Percentiles rank a stretch among this genome's conserved stretches.
phyloP scores from a whole-genome alignment of 2,888 invertebrate species.

The Drosophila ezoana region DNA sequence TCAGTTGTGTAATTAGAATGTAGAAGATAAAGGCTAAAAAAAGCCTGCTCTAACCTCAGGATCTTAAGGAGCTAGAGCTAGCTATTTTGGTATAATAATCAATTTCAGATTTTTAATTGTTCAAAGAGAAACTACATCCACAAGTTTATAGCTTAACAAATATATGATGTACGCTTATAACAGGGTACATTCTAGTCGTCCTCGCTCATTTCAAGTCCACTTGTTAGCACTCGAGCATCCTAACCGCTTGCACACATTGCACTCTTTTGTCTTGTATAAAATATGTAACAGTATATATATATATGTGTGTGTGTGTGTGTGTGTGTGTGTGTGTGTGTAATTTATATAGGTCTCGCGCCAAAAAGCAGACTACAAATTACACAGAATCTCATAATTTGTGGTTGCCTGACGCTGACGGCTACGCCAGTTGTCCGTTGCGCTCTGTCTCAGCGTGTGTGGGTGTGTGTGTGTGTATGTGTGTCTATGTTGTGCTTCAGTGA shows the following conservation, averaged over 20 bases:
- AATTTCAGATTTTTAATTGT: too few relatives aligned
- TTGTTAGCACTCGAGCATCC: conserved; percentile 37
- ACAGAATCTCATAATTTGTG: conserved; percentile 52
- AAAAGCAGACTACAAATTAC: conserved; percentile 54
- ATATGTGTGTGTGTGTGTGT: too few relatives aligned
- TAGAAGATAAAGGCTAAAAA: too few relatives aligned
- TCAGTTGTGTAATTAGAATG: not conserved
- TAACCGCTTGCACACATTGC: conserved; percentile 1
- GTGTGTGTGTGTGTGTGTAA: conserved; percentile 34
- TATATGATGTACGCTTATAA: not conserved
- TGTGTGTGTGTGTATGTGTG: not conserved
- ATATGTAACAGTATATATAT: conserved; percentile 11
- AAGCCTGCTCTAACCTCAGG: too few relatives aligned
- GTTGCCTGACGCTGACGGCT: conserved; percentile 17
- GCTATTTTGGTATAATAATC: too few relatives aligned
- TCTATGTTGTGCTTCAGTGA: conserved; percentile 1
- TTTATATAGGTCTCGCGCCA: conserved; percentile 55
- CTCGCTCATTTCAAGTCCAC: not conserved
- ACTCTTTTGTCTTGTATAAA: conserved; percentile 14
- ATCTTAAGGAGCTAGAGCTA: too few relatives aligned
- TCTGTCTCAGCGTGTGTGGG: not conserved
- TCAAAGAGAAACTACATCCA: too few relatives aligned
- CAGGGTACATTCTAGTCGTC: not conserved
- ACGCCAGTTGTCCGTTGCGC: conserved; percentile 6
- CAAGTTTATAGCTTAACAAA: not conserved